A percentile compares a stretch with the other conserved stretches of the same genome.
These are phyloP conservation scores for Aspiorhynchus laticeps DNA, from an alignment of 2,113 vertebrate genomes.

Conservation along the genomic window DNA sequence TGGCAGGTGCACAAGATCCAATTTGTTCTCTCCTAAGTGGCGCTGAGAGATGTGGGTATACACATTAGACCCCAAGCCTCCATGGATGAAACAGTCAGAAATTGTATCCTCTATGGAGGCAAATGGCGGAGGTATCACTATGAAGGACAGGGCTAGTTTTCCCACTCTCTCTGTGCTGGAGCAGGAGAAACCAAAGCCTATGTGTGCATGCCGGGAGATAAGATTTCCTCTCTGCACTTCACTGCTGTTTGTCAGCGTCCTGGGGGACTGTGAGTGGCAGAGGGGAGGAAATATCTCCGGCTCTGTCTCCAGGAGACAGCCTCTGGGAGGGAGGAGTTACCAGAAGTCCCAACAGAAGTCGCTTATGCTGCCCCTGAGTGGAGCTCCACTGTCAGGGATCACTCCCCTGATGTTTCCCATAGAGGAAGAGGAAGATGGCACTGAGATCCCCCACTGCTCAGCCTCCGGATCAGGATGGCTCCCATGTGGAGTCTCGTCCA, in stretches of 20 bases:
- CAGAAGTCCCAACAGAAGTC: slow-evolving; percentile 64
- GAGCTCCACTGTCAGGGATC: slow-evolving; percentile 59
- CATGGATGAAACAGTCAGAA: slow-evolving; percentile 3
- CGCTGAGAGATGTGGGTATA: slow-evolving; percentile 29
- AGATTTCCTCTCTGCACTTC: slow-evolving; percentile 61
- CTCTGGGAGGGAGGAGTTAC: slow-evolving; percentile 51
- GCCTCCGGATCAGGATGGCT: slow-evolving; percentile 66
- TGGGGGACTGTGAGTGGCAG: slow-evolving; percentile 46
- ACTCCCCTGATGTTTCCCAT: slow-evolving; percentile 56
- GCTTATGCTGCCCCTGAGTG: slow-evolving; percentile 61
- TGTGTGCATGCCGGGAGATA: slow-evolving; percentile 51
- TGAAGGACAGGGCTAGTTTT: slow-evolving; percentile 48
- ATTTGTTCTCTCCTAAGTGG: slow-evolving; percentile 36
- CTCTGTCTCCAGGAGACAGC: slow-evolving; percentile 72
- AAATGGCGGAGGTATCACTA: slow-evolving; percentile 53
- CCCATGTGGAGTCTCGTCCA: slow-evolving; percentile 58
- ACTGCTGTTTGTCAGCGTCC: slow-evolving; percentile 64
- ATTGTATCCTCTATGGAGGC: slow-evolving; percentile 29
- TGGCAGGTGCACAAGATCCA: slow-evolving; percentile 29
- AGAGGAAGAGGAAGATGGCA: slow-evolving; percentile 57
- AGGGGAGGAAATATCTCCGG: slow-evolving; percentile 41
- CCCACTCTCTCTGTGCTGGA: slow-evolving; percentile 34
- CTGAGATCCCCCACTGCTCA: slow-evolving; percentile 62
- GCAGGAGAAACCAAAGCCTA: slow-evolving; percentile 44
- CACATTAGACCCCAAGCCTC: slow-evolving; percentile 8